These are phyloP conservation scores for Engystomops pustulosus DNA, from an alignment of 2,113 vertebrate genomes.

Conservation along the genomic window DNA sequence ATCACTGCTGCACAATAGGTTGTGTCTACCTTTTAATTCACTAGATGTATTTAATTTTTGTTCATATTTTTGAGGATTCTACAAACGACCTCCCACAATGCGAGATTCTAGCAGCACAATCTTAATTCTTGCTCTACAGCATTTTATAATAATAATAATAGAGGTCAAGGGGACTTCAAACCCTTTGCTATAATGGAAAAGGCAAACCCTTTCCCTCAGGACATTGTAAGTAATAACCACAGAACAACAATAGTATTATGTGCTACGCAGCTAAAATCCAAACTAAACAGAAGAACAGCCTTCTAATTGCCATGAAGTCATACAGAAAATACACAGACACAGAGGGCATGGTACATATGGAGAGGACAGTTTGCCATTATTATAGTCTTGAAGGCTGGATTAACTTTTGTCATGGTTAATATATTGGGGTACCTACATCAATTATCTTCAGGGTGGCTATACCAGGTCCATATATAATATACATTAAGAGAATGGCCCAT, in stretches of 20 bases:
- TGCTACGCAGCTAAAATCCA: not conserved
- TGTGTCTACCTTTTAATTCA: not conserved
- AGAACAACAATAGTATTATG: not conserved
- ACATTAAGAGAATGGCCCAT: too few species aligned
- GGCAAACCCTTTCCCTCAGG: not conserved
- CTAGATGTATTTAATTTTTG: not conserved
- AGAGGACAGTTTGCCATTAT: not conserved
- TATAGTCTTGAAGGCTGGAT: not conserved
- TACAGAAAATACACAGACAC: too few species aligned
- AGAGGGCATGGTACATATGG: too few species aligned
- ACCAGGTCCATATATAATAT: too few species aligned
- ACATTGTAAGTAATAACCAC: conserved; percentile 8
- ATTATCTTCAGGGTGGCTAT: not conserved
- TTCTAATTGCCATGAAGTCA: not conserved
- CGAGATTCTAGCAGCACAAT: not conserved
- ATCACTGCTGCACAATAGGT: not conserved
- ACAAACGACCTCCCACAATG: not conserved
- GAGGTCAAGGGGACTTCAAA: not conserved
- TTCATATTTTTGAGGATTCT: not conserved
- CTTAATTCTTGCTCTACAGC: not conserved
- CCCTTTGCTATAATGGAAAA: not conserved
- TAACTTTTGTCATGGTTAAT: not conserved
- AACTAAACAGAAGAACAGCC: not conserved
- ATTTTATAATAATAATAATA: not conserved
- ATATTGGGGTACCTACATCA: not conserved